A percentile compares a stretch with the other conserved stretches of the same genome.
Evolutionary conservation across 23 tunicate genomes (phyloP).

Genomic region (Aplidium turbinatum): DNA sequence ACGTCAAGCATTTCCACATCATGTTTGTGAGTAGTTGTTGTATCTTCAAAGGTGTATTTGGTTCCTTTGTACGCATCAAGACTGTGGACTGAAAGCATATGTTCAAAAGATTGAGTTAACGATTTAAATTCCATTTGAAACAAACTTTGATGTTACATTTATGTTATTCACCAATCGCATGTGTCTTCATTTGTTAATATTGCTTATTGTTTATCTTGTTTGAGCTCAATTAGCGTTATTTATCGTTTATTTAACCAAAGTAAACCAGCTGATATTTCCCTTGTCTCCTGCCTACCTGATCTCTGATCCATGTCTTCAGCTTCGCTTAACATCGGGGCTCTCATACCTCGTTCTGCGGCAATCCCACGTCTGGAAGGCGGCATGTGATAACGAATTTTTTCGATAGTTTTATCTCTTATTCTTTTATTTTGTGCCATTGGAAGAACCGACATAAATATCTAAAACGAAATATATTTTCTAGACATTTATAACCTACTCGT

Average conservation of each 20-base stretch:
- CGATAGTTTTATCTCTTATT: conserved; percentile 21
- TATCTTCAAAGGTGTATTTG: conserved; percentile 40
- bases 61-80: conserved; percentile 3
- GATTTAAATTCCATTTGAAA: too few species aligned
- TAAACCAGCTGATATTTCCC: background rate
- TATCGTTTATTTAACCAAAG: background rate
- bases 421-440: conserved; percentile 39
- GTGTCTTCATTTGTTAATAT: background rate
- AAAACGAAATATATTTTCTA: background rate
- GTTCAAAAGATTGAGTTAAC: too few species aligned
- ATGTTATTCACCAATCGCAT: background rate
- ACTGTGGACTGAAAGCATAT: background rate
- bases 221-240: too few species aligned
- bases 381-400: conserved; percentile 30
- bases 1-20: conserved; percentile 10
- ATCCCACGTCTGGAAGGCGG: conserved; percentile 19
- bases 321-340: conserved; percentile 80
- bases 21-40: conserved; percentile 4
- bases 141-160: too few species aligned
- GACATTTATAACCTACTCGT: background rate
- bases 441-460: conserved; percentile 21
- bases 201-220: too few species aligned
- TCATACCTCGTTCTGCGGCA: conserved; percentile 23
- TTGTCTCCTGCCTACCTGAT: conserved; percentile 44
- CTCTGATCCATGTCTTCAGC: conserved; percentile 60